Percentiles rank a stretch among this genome's conserved stretches.
These are phyloP conservation scores for Cairina moschata DNA, from an alignment of 2,113 vertebrate genomes.

Conservation along the genomic window DNA sequence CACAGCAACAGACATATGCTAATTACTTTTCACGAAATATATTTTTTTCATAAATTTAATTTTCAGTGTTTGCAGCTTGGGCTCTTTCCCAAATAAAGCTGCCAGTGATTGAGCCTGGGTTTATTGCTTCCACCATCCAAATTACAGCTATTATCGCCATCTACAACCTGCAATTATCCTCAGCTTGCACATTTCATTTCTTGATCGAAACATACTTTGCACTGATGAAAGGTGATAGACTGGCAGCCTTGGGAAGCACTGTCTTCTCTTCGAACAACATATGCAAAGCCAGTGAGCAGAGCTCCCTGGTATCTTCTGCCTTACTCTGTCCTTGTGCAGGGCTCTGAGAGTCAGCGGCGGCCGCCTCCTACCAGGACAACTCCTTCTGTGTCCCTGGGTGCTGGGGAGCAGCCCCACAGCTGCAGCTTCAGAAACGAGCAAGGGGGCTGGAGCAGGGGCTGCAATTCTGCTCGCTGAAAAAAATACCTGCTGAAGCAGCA, in stretches of 20 bases:
- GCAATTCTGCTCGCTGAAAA: too few relatives aligned
- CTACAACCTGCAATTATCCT: conserved; percentile 59
- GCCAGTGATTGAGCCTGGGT: conserved; percentile 36
- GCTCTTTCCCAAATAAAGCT: conserved; percentile 46
- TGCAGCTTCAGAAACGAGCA: too few relatives aligned
- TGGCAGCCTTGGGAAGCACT: not conserved
- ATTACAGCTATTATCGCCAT: conserved; percentile 60
- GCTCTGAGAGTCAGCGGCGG: too few relatives aligned
- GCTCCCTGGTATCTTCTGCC: too few relatives aligned
- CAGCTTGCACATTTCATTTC: conserved; percentile 32
- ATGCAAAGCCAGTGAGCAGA: not conserved
- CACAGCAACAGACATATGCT: not conserved
- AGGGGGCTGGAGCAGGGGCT: too few relatives aligned
- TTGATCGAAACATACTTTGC: not conserved
- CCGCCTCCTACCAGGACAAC: too few relatives aligned
- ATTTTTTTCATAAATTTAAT: conserved; percentile 57
- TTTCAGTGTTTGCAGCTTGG: conserved; percentile 42
- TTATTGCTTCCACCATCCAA: conserved; percentile 61
- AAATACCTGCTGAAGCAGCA: too few relatives aligned
- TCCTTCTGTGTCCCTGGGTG: too few relatives aligned
- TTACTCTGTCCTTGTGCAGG: too few relatives aligned
- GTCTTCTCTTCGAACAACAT: not conserved
- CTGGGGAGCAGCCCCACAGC: too few relatives aligned
- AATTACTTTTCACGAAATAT: conserved; percentile 24
- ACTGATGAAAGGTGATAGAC: conserved; percentile 49